Evolutionary conservation across 2,888 invertebrate species (phyloP).

Genomic region (Caenorhabditis macrosperma): DNA sequence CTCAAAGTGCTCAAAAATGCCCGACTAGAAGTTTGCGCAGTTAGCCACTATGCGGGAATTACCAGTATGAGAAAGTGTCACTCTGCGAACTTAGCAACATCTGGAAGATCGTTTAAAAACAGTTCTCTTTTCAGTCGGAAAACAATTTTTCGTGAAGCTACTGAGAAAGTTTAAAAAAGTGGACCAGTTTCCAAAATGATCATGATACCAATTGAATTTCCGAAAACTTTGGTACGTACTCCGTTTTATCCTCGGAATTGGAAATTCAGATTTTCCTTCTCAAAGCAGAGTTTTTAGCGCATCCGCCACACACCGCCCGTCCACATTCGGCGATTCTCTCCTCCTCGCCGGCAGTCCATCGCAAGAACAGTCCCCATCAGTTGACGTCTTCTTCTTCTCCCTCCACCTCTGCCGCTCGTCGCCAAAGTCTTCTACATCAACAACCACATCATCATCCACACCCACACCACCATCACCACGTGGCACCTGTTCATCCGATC

Average conservation of each 20-base stretch:
- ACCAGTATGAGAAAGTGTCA: no score
- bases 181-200: no score
- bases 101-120: no score
- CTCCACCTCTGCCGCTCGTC: constrained; percentile 11
- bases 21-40: no score
- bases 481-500: neutral
- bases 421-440: constrained; percentile 10
- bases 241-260: neutral
- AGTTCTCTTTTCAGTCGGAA: no score
- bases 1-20: no score
- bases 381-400: constrained; percentile 11
- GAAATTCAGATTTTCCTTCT: neutral
- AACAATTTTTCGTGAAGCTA: no score
- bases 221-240: no score
- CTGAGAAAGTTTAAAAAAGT: no score
- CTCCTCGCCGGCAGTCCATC: constrained; percentile 20
- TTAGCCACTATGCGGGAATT: no score
- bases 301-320: constrained; percentile 38
- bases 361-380: constrained; percentile 27
- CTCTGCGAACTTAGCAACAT: no score
- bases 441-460: constrained; percentile 19
- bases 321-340: constrained; percentile 45
- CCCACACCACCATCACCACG: neutral
- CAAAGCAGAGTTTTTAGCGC: constrained; percentile 52
- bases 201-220: no score